Conservation (phyloP, 2,888 invertebrate species). For the Strigamia maritima region DNA sequence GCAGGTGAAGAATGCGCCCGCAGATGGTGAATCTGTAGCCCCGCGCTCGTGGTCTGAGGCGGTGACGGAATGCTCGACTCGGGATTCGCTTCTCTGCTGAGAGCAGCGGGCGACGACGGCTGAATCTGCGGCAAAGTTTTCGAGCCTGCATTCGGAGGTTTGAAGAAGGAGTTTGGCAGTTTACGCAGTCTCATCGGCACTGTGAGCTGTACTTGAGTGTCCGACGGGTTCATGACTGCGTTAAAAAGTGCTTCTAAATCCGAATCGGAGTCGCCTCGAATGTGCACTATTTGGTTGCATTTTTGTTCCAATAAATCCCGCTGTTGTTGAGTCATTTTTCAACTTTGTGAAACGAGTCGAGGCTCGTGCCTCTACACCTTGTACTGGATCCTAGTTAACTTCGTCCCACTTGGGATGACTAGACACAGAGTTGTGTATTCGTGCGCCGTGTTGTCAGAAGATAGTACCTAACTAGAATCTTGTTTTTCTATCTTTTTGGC, state of each 20-base stretch:
- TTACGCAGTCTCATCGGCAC: slow-evolving; percentile 95
- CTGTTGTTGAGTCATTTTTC: background rate
- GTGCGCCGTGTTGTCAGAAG: background rate
- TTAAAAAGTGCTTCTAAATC: slow-evolving; percentile 94
- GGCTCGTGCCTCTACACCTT: background rate
- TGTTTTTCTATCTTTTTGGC: no score
- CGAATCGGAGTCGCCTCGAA: slow-evolving; percentile 92
- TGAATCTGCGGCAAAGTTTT: slow-evolving; percentile 68
- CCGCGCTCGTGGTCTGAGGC: slow-evolving; percentile 44
- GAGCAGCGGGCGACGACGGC: slow-evolving; percentile 71
- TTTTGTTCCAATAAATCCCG: slow-evolving; percentile 43
- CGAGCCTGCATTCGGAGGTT: slow-evolving; percentile 89
- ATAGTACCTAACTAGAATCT: no score
- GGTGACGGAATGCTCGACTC: slow-evolving; percentile 50
- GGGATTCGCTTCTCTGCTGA: slow-evolving; percentile 12
- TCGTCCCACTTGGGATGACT: background rate
- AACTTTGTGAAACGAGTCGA: background rate
- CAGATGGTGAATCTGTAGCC: slow-evolving; percentile 72
- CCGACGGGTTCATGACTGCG: slow-evolving; percentile 86
- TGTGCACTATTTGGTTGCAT: slow-evolving; percentile 66
- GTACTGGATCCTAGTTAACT: background rate
- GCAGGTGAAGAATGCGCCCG: slow-evolving; percentile 95
- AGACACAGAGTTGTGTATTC: background rate
- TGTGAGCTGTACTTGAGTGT: slow-evolving; percentile 74
- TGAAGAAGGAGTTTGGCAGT: slow-evolving; percentile 94